Percentiles rank a stretch among this genome's conserved stretches.
Conservation (phyloP, 2,113 vertebrate species). For the Bubo bubo region DNA sequence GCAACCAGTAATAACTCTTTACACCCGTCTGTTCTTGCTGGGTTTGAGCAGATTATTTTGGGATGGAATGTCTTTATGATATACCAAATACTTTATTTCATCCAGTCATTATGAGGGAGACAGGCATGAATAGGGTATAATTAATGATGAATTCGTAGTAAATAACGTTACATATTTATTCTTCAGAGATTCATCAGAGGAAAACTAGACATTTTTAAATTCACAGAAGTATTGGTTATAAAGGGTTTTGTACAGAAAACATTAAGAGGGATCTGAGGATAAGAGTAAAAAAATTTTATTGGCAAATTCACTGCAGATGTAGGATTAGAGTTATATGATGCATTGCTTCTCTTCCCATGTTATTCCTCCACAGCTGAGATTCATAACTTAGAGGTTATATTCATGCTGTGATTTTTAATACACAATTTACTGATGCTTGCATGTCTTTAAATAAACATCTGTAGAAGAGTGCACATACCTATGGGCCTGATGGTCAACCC, state of each 20-base stretch:
- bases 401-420: not conserved
- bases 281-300: not conserved
- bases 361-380: not conserved
- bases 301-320: not conserved
- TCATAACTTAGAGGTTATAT: not conserved
- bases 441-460: not conserved
- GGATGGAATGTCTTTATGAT: not conserved
- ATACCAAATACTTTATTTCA: not conserved
- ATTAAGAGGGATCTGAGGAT: not conserved
- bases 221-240: not conserved
- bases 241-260: not conserved
- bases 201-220: not conserved
- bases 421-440: not conserved
- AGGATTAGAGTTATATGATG: not conserved
- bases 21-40: not conserved
- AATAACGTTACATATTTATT: not conserved
- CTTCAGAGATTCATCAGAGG: not conserved
- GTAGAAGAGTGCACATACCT: not conserved
- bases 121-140: not conserved
- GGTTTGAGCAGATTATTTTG: not conserved
- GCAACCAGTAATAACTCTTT: not conserved
- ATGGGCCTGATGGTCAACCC: not conserved
- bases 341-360: not conserved
- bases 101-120: not conserved
- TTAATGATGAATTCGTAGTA: not conserved